Percentiles rank a stretch among this genome's conserved stretches.
phyloP scores from a whole-genome alignment of 1,140 invertebrate species.

The Drosophila lini region DNA sequence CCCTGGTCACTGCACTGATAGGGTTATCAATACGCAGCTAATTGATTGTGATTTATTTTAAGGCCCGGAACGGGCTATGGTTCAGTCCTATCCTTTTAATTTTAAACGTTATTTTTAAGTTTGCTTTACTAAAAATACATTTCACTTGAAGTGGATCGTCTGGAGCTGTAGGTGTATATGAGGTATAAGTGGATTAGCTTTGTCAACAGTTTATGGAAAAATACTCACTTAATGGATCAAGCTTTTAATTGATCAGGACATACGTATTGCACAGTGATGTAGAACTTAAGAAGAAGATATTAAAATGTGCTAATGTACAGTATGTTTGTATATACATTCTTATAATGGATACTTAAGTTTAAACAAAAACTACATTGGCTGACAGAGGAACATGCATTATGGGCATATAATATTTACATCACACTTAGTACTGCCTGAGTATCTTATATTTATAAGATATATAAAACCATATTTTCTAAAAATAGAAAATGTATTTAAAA shows the following conservation, averaged over 20 bases:
- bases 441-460: too few relatives aligned
- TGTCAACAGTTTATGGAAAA: not conserved
- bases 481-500: not conserved
- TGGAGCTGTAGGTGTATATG: not conserved
- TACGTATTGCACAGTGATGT: not conserved
- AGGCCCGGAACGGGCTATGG: not conserved
- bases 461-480: not conserved
- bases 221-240: not conserved
- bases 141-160: constrained; percentile 4
- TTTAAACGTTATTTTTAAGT: constrained; percentile 37
- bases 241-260: constrained; percentile 4
- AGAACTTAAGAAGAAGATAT: not conserved
- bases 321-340: too few relatives aligned
- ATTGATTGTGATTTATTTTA: constrained; percentile 50
- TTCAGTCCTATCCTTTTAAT: not conserved
- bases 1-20: constrained; percentile 28
- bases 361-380: too few relatives aligned
- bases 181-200: constrained; percentile 7
- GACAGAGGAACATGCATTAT: too few relatives aligned
- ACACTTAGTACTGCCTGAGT: too few relatives aligned
- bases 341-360: too few relatives aligned
- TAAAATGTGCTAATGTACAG: not conserved
- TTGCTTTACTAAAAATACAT: constrained; percentile 20
- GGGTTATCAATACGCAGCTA: constrained; percentile 31
- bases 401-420: too few relatives aligned